phyloP scores from a whole-genome alignment of 2,113 vertebrate genomes.

The Poecilia latipinna region DNA sequence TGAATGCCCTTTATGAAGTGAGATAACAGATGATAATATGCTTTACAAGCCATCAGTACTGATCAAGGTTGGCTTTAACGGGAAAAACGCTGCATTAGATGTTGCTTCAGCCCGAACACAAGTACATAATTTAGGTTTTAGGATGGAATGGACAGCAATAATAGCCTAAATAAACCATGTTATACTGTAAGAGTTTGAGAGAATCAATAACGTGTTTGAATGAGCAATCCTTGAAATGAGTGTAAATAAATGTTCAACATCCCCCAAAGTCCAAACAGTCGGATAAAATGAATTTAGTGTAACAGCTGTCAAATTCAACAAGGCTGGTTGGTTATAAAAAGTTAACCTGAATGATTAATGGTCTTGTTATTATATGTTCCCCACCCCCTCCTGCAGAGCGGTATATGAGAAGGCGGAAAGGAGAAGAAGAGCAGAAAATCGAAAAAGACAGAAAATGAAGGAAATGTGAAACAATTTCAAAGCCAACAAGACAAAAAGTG shows the following conservation, averaged over 20 bases:
- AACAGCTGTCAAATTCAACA: conserved; percentile 69
- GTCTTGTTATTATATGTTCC: conserved; percentile 63
- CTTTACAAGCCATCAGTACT: no score
- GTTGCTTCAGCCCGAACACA: no score
- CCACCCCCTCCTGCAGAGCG: conserved; percentile 58
- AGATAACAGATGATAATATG: no score
- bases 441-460: conserved; percentile 2
- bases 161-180: neutral
- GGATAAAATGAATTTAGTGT: conserved; percentile 54
- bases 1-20: no score
- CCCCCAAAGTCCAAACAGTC: conserved; percentile 18
- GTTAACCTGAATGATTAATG: conserved; percentile 75
- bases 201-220: neutral
- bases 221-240: conserved; percentile 10
- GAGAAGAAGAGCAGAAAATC: conserved; percentile 39
- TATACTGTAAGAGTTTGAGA: no score
- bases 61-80: no score
- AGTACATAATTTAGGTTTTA: no score
- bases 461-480: conserved; percentile 26
- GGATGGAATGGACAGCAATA: neutral
- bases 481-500: conserved; percentile 38
- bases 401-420: conserved; percentile 51
- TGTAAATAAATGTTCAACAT: conserved; percentile 31
- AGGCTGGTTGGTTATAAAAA: conserved; percentile 59
- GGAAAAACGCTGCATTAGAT: no score